A percentile compares a stretch with the other conserved stretches of the same genome.
Evolutionary conservation across 1,140 invertebrate species (phyloP).

Genomic region (Trachymyrmex septentrionalis): DNA sequence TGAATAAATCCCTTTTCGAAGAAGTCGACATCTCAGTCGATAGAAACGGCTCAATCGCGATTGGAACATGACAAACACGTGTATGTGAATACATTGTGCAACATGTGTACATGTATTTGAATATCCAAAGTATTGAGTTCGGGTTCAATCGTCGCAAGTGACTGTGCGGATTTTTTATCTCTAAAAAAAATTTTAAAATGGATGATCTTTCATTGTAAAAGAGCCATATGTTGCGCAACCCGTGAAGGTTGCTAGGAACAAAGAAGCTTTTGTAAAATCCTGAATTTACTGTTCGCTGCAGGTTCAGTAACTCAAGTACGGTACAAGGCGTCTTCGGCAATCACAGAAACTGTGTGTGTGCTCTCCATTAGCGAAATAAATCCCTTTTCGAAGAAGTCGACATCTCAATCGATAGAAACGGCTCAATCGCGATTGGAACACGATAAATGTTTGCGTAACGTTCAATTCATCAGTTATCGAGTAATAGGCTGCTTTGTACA

Average conservation of each 20-base stretch:
- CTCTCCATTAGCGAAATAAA: conserved; percentile 38
- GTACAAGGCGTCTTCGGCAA: conserved; percentile 4
- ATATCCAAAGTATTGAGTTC: not conserved
- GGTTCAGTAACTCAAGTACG: conserved; percentile 39
- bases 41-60: no score
- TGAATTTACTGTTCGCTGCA: not conserved
- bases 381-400: conserved; percentile 16
- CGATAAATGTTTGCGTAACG: conserved; percentile 71
- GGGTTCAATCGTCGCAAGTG: not conserved
- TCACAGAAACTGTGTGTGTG: not conserved
- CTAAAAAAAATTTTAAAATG: not conserved
- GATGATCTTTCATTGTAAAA: conserved; percentile 29
- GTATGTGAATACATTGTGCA: not conserved
- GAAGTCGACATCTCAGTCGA: no score
- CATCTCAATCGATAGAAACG: conserved; percentile 58
- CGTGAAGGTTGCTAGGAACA: conserved; percentile 29
- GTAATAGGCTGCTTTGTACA: conserved; percentile 76
- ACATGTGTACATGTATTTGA: not conserved
- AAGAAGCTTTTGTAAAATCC: conserved; percentile 49
- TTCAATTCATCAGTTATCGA: conserved; percentile 76
- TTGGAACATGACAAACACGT: no score
- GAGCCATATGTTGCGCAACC: conserved; percentile 33
- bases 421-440: conserved; percentile 61
- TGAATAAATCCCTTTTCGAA: no score
- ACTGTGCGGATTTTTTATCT: not conserved